Conservation (phyloP, 2,113 vertebrate genomes). For the Corydoras maculifer region DNA sequence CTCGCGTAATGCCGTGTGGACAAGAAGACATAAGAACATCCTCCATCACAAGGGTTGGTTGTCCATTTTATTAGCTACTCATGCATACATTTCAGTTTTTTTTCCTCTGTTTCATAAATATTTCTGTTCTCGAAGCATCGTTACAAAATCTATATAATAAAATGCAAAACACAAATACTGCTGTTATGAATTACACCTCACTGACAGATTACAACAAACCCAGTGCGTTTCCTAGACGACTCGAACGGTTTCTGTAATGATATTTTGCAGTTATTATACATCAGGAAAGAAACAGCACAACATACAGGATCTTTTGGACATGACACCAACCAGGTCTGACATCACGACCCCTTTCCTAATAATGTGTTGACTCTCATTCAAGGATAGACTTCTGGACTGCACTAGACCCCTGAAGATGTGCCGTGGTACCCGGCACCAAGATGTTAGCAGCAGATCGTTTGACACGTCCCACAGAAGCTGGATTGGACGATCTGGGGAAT, state of each 20-base stretch:
- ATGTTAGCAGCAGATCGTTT: too few relatives aligned
- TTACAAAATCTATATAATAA: slow-evolving; percentile 47
- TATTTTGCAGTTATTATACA: neutral
- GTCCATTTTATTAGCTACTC: slow-evolving; percentile 31
- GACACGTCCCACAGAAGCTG: too few relatives aligned
- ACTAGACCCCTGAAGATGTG: too few relatives aligned
- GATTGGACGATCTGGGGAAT: too few relatives aligned
- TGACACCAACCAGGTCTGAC: too few relatives aligned
- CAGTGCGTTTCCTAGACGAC: neutral
- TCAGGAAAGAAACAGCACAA: neutral
- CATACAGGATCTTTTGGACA: neutral
- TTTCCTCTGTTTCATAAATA: slow-evolving; percentile 13
- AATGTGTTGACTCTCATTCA: too few relatives aligned
- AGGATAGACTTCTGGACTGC: too few relatives aligned
- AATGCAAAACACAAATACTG: slow-evolving; percentile 40
- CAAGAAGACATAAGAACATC: neutral
- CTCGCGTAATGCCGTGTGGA: too few relatives aligned
- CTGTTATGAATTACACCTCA: slow-evolving; percentile 21
- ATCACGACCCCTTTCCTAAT: too few relatives aligned
- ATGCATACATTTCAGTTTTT: slow-evolving; percentile 39
- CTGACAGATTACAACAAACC: slow-evolving; percentile 19
- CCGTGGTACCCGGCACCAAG: too few relatives aligned
- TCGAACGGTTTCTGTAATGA: neutral
- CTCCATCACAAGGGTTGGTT: neutral
- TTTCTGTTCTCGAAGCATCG: slow-evolving; percentile 31